Evolutionary conservation across 2,888 invertebrate genomes (phyloP), one percentile per base, ranked within the genome.

Genomic region (Watsonalla cultraria): DNA sequence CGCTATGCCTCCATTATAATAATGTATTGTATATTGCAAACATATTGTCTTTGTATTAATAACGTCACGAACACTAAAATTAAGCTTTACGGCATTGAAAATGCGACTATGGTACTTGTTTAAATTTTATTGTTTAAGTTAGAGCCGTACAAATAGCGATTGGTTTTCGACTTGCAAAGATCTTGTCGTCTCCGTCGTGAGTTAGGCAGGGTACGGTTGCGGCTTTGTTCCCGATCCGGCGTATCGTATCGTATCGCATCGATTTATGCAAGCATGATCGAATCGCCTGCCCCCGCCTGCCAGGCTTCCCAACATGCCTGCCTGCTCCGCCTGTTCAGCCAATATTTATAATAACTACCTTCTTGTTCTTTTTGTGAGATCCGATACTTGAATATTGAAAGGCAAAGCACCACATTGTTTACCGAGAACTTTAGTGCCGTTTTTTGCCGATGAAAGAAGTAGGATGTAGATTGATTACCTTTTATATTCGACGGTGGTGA

Each of bases 181-280:
- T 42, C 11, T 42, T 8, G 42, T 42, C 11, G 49, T 37, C 37
- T 48, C 34, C 15, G 49, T 49, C 49, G 49, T 49, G 49, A 65
- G 65, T 58, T 68, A 62, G 60, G 59, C 58, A 60, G 66, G 66
- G 70, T 66, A 68, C 71, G 76, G 78, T 78, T 78, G 84, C 80
- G 87, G 86, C 88, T 88, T 89, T 88, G 87, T 89, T 84, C 84
- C 68, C 78, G 80, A 84, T 81, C 80, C 75, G 74, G 76, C 33
- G 78, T 24, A 24, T 24, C 85, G 78, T 24, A 24, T 24, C 85
- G 83, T 86, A 87, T 86, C 86, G 84, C 82, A 86, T 89, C 86
- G 86, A 89, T 89, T 88, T 86, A 86, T 87, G 84, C 86, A 86
- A 79, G 88, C 85, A 78, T 86, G 85, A 87, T 88, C 84, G 84